Base-by-base conservation (phyloP, 2,888 invertebrate genomes). In the Acleris emargana region DNA sequence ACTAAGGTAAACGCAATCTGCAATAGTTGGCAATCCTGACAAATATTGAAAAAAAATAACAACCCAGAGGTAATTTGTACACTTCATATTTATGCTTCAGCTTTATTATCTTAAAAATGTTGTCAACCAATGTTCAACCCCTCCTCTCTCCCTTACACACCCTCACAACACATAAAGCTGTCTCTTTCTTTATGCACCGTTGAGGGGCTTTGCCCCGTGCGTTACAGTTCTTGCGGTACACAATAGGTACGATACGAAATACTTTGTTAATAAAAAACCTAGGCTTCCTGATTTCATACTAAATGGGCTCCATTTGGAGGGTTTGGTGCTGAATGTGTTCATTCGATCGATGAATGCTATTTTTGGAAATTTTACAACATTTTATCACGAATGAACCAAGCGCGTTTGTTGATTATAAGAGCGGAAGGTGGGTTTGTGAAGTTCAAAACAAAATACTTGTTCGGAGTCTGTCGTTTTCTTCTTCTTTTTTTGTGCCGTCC, bases 131-230 rank as follows among this genome's bases (percentile, higher is more conserved):
- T 3, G 28, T 49, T n/a, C 13, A 38, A 32, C 9, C 11, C 4
- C 18, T 38, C 32, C 20, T 1, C n/a, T 22, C 54, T 54, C 61
- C 20, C 47, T n/a, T 25, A 18, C 28, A 5, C 28, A 28, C 38
- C n/a, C 32, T 17, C 3, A 54, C 20, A 17, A 11, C 38, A 16
- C 13, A n/a, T 47, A 20, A 13, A 6, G 13, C 25, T 18, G 22
- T 61, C 53, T 61, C 50, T 20, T n/a, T 16, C 52, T 3, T 25
- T 22, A n/a, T 58, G 47, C 53, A 54, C 53, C 61, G 61, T 54
- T 61, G 45, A 43, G 54, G 60, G 53, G 32, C 61, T 22, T 54
- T 61, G 47, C 47, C 61, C 61, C 38, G 60, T 61, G 61, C 61
- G 54, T 38, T 61, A 54, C 54, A 61, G 61, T 61, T 61, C 47